These are phyloP conservation scores for Pangasius djambal DNA, from an alignment of 2,797 vertebrate species.

Conservation along the genomic window DNA sequence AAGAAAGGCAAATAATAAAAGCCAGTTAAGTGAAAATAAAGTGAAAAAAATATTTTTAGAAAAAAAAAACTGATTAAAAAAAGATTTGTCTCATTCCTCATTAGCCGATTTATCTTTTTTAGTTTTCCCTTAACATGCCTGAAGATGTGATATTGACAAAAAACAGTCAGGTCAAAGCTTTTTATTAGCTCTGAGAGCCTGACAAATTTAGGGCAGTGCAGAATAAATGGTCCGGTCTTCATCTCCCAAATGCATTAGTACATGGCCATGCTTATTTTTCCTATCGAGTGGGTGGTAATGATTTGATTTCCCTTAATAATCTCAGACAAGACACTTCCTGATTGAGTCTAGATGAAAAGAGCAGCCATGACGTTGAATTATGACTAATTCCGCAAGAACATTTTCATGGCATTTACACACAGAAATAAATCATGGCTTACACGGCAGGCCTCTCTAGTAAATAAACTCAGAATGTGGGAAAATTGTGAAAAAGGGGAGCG, in stretches of 20 bases:
- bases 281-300: conserved; percentile 80
- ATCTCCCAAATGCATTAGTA: conserved; percentile 69
- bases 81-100: background rate
- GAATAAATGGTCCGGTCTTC: conserved; percentile 11
- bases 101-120: background rate
- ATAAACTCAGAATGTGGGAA: conserved; percentile 3
- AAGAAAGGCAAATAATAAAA: background rate
- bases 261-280: conserved; percentile 78
- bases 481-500: background rate
- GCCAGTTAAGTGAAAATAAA: background rate
- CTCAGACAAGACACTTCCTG: conserved; percentile 75
- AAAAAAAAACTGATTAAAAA: background rate
- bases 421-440: conserved; percentile 4
- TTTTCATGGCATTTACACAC: conserved; percentile 10
- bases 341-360: conserved; percentile 68
- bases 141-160: background rate
- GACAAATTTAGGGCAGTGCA: background rate
- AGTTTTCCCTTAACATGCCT: background rate
- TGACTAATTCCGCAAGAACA: background rate
- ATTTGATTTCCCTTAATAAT: conserved; percentile 76
- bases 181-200: conserved; percentile 56
- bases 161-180: background rate
- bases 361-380: conserved; percentile 45
- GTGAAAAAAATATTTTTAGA: no score
- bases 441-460: background rate